phyloP scores from a whole-genome alignment of 2,888 invertebrate genomes.

The Unio pictorum region DNA sequence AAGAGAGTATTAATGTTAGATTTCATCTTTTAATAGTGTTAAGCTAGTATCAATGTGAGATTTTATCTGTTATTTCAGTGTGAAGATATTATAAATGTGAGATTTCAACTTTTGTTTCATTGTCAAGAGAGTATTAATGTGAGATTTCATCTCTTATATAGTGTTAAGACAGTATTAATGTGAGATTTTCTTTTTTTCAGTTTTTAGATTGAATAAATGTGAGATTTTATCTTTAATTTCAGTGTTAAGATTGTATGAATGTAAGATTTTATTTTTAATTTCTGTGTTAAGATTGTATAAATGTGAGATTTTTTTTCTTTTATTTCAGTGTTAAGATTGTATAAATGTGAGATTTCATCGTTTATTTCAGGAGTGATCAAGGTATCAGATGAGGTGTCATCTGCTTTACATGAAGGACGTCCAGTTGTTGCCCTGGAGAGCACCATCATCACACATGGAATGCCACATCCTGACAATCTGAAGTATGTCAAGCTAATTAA shows the following conservation, averaged over 20 bases:
- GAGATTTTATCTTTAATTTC: background rate
- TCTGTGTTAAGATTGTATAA: no score
- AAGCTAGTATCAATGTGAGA: no score
- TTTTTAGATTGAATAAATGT: background rate
- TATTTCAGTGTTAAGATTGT: background rate
- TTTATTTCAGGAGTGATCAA: constrained; percentile 1
- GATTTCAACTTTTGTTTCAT: no score
- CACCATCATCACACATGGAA: constrained; percentile 98
- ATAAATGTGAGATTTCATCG: background rate
- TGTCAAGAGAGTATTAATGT: no score
- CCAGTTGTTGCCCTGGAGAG: constrained; percentile 96
- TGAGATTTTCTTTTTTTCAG: background rate
- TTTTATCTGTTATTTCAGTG: no score
- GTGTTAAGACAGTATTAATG: no score
- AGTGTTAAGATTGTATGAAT: background rate
- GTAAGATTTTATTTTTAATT: no score
- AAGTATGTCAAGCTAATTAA: constrained; percentile 69
- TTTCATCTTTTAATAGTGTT: no score
- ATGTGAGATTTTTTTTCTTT: no score
- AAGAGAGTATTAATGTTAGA: no score
- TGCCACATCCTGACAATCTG: constrained; percentile 94
- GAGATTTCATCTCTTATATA: no score
- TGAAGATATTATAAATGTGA: no score
- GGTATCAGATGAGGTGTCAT: constrained; percentile 74
- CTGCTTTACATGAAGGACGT: constrained; percentile 77